Evolutionary conservation across 1,140 invertebrate genomes (phyloP), one percentile per base, ranked within the genome.

Genomic region (Myzus persicae): DNA sequence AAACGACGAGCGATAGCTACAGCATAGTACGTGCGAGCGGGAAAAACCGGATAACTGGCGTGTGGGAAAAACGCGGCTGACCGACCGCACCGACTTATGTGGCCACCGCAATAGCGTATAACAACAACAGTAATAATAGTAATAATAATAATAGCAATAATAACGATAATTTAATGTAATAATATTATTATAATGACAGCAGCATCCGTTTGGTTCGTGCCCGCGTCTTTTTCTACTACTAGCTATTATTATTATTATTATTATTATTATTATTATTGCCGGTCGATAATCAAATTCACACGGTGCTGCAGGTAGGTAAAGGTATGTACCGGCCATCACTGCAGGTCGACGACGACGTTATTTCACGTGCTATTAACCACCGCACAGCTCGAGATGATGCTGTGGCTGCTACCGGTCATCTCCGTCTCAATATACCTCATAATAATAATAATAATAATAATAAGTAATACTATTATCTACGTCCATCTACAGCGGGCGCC

Each of bases 351-450:
- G 22, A 48, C 51, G 2, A 36, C 46, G n/a, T 90, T 90, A 31
- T 90, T 90, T 90, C 89, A 90, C 89, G 89, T 90, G 54, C 89
- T 67, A 42, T 90, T 90, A 67, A 67, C 89, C 89, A 42, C 89
- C 51, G n/a, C 59, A 54, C 48, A 87, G 36, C 24, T 89, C 87
- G n/a, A 48, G 26, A n/a, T 36, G 20, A 22, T 48, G 6, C 87
- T 36, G 44, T n/a, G 44, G 87, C 54, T 22, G 89, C 89, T 90
- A 90, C 89, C 89, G 89, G 54, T 90, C 89, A 67, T 26, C 38
- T n/a, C 87, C 14, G 40, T 18, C 44, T 46, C 44, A 26, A 84
- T 84, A 38, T 26, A 36, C 46, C 46, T 88, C 48, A 42, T 85
- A 54, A 89, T 59, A 90, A 36, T 46, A 87, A 87, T 84, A 84